phyloP scores from a whole-genome alignment of 2,113 vertebrate genomes.

The Dipodomys stephensi region DNA sequence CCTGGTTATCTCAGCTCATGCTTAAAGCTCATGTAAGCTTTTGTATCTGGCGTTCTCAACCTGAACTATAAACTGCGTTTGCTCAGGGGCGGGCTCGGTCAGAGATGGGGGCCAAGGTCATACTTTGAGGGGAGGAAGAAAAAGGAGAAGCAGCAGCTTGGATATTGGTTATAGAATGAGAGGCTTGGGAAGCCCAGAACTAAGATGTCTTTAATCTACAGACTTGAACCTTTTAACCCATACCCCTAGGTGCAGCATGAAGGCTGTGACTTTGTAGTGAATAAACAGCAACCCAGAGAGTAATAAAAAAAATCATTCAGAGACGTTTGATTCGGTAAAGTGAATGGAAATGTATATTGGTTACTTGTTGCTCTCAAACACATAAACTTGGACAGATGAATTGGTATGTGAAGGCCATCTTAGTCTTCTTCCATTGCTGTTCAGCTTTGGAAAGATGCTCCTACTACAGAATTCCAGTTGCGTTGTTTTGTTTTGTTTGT shows the following conservation, averaged over 20 bases:
- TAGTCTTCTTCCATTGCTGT: background rate
- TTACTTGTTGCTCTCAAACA: background rate
- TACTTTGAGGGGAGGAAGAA: background rate
- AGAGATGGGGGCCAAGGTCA: conserved; percentile 29
- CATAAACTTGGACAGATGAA: background rate
- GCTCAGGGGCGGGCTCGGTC: conserved; percentile 46
- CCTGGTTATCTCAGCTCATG: conserved; percentile 61
- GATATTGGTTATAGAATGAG: background rate
- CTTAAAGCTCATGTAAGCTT: conserved; percentile 67
- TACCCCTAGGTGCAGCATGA: background rate
- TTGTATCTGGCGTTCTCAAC: conserved; percentile 67
- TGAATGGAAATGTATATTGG: background rate
- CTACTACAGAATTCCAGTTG: background rate
- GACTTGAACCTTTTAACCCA: background rate
- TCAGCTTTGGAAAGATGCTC: background rate
- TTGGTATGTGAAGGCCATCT: background rate
- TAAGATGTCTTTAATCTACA: conserved; percentile 27
- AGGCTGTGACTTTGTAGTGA: background rate
- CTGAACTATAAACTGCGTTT: conserved; percentile 48
- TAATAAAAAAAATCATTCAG: background rate
- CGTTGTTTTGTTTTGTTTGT: background rate
- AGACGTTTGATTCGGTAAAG: background rate
- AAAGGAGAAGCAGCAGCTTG: background rate
- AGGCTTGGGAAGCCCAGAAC: background rate
- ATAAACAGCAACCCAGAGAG: background rate